These are phyloP conservation scores for Strongylocentrotus purpuratus DNA, from an alignment of 35 echinoderm and acorn worm genomes.

Conservation along the genomic window DNA sequence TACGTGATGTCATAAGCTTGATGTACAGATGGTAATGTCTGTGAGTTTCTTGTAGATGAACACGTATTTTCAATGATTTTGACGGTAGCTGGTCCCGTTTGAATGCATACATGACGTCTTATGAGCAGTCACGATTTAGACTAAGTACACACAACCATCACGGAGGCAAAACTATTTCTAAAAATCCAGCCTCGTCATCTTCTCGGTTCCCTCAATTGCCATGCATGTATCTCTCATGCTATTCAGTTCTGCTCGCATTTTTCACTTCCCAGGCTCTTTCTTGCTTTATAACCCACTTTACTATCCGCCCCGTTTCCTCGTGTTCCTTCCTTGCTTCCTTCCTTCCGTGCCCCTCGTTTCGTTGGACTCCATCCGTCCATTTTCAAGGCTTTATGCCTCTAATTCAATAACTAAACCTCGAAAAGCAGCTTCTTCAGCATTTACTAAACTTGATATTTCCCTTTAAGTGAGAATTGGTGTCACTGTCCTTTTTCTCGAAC, in stretches of 20 bases:
- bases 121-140: constrained; percentile 41
- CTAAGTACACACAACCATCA: constrained; percentile 6
- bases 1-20: neutral
- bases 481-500: neutral
- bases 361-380: too few species aligned
- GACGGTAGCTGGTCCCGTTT: neutral
- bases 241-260: neutral
- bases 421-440: neutral
- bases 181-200: neutral
- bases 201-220: neutral
- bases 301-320: too few species aligned
- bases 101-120: neutral
- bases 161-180: neutral
- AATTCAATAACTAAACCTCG: too few species aligned
- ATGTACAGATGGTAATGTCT: neutral
- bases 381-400: too few species aligned
- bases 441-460: neutral
- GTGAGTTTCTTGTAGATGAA: neutral
- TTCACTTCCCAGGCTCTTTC: neutral
- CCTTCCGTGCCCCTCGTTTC: too few species aligned
- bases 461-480: neutral
- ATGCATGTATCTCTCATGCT: neutral
- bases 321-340: too few species aligned
- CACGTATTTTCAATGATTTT: constrained; percentile 18
- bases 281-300: too few species aligned